Conservation (phyloP, 1,140 invertebrate species). For the Cylas formicarius region DNA sequence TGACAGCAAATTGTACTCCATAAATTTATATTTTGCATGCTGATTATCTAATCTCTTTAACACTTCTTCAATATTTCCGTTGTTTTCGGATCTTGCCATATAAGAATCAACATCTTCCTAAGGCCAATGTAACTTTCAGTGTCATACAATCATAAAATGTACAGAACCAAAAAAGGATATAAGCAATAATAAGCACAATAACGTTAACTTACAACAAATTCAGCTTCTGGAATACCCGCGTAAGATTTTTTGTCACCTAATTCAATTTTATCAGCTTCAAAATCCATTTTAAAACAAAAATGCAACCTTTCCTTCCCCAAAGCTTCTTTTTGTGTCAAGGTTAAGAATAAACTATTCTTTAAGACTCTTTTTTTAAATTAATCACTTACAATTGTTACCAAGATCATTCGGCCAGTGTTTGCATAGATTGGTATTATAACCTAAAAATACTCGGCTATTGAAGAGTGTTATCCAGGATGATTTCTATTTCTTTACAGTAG, state of each 20-base stretch:
- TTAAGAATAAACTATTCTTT: no score
- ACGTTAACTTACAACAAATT: slow-evolving; percentile 74
- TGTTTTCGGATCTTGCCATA: slow-evolving; percentile 77
- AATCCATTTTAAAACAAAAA: slow-evolving; percentile 29
- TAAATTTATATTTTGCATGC: slow-evolving; percentile 94
- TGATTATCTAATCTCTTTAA: slow-evolving; percentile 81
- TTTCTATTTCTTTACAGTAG: no score
- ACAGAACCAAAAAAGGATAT: no score
- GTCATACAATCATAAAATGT: slow-evolving; percentile 1
- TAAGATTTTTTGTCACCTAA: slow-evolving; percentile 59
- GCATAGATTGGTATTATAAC: no score
- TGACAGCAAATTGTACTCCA: slow-evolving; percentile 83
- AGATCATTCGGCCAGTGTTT: no score
- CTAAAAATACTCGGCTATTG: no score
- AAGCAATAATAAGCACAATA: no score
- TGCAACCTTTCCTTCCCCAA: no score
- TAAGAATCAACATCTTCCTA: slow-evolving; percentile 95
- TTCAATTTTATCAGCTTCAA: slow-evolving; percentile 20
- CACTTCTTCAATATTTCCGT: slow-evolving; percentile 72
- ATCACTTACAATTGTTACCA: no score
- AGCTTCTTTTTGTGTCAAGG: no score
- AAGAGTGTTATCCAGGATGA: no score
- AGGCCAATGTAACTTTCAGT: slow-evolving; percentile 28
- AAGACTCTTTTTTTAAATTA: no score
- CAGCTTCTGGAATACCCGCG: slow-evolving; percentile 72